Base-by-base conservation (phyloP, 2,888 invertebrate species). In the Dasysyrphus albostriatus region DNA sequence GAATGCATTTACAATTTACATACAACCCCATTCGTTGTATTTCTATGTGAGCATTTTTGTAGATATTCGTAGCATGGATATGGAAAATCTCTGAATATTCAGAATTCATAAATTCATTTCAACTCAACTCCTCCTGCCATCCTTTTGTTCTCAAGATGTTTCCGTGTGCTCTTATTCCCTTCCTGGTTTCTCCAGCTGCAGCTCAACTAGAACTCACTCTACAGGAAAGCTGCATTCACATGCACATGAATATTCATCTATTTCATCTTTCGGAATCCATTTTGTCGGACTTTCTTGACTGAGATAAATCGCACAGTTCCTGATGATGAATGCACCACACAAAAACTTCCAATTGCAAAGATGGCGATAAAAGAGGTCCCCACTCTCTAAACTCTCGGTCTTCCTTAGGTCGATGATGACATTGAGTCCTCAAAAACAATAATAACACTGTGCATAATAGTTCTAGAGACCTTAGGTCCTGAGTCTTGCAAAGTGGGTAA, bases 181-280 rank as follows among this genome's bases (percentile, higher is more conserved):
- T 42, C 10, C 12, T 12, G 7, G 16, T 2, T 44, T 34, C 10
- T 70, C 54, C n/a, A 16, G 24, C 51, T 58, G 24, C 44, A 42
- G 42, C 63, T 58, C 58, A 32, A 56, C 34, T 58, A 10, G 34
- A 39, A 14, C 24, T 44, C 63, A n/a, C n/a, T 44, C 32, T 63
- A 24, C 3, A 44, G 67, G 4, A 47, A 49, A 80, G 39, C 14
- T 63, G 77, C 81, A 85, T 77, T 77, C 84, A 69, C 61, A 77
- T 85, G 76, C 76, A 81, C 76, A 82, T 81, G 84, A 85, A 85
- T 82, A 85, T 82, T 85, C 84, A 85, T 81, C 76, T 73, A 80
- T 80, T 85, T 81, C 81, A 81, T 81, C 77, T 85, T 82, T 81
- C 69, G 59, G 72, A 84, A 80, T 84, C 83, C 83, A 84, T 84